These are phyloP conservation scores for Scarus forsteni DNA, from an alignment of 2,797 vertebrate species.

Conservation along the genomic window DNA sequence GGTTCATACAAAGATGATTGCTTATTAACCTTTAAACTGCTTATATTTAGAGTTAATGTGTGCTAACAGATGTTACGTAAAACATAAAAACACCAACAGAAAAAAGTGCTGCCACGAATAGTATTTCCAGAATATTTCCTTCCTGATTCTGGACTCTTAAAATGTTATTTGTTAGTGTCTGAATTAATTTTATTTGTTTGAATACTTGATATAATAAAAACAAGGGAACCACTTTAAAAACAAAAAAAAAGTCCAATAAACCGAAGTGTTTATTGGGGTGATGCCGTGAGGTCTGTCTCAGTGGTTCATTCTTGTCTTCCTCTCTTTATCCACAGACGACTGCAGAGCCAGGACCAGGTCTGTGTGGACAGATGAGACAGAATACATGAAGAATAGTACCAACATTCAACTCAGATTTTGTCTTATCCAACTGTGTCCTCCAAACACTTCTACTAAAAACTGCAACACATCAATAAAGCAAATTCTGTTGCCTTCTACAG, in stretches of 20 bases:
- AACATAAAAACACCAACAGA: no score
- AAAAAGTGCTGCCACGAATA: neutral
- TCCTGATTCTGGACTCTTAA: neutral
- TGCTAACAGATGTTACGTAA: no score
- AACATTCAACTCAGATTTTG: neutral
- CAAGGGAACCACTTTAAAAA: neutral
- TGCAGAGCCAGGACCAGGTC: conserved; percentile 68
- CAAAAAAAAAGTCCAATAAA: neutral
- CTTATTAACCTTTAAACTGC: no score
- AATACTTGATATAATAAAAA: conserved; percentile 29
- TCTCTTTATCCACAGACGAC: conserved; percentile 71
- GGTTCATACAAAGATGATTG: no score
- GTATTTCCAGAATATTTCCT: neutral
- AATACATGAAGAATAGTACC: neutral
- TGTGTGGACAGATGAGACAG: conserved; percentile 60
- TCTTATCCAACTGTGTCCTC: neutral
- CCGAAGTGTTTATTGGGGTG: neutral
- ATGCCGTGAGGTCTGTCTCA: conserved; percentile 23
- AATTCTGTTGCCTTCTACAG: no score
- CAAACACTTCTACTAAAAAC: no score
- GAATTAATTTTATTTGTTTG: conserved; percentile 57
- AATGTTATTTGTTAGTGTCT: conserved; percentile 21
- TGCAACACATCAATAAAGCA: no score
- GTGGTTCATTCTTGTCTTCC: conserved; percentile 41
- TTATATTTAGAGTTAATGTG: no score